Conservation (phyloP, 2,113 vertebrate genomes). For the Otocyon megalotis region DNA sequence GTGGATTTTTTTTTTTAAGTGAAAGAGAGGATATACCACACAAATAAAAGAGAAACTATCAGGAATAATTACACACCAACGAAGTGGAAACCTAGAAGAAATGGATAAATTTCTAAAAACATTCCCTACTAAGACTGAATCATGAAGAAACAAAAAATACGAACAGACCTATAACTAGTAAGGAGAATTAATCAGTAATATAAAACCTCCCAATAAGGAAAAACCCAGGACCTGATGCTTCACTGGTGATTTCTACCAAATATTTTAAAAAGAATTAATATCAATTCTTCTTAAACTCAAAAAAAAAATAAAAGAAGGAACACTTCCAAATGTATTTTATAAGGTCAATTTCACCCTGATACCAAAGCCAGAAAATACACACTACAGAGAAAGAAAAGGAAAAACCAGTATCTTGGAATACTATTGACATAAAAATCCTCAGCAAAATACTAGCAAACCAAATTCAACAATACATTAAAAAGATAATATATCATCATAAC, state of each 20-base stretch:
- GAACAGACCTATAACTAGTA: neutral
- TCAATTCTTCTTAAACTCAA: neutral
- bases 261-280: slow-evolving; percentile 14
- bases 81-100: neutral
- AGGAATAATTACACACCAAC: neutral
- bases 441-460: slow-evolving; percentile 46
- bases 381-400: neutral
- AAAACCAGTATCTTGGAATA: neutral
- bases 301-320: neutral
- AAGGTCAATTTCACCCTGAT: neutral
- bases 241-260: neutral
- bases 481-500: neutral
- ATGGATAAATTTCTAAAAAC: slow-evolving; percentile 29
- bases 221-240: neutral
- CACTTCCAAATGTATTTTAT: slow-evolving; percentile 29
- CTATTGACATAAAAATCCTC: slow-evolving; percentile 5
- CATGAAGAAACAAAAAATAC: slow-evolving; percentile 22
- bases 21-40: neutral
- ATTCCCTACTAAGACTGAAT: neutral
- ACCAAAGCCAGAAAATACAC: neutral
- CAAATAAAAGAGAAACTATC: neutral
- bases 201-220: neutral
- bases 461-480: neutral
- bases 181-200: neutral
- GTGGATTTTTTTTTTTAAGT: neutral